Evolutionary conservation across 2,888 invertebrate species (phyloP).

Genomic region (Drosophila dives): DNA sequence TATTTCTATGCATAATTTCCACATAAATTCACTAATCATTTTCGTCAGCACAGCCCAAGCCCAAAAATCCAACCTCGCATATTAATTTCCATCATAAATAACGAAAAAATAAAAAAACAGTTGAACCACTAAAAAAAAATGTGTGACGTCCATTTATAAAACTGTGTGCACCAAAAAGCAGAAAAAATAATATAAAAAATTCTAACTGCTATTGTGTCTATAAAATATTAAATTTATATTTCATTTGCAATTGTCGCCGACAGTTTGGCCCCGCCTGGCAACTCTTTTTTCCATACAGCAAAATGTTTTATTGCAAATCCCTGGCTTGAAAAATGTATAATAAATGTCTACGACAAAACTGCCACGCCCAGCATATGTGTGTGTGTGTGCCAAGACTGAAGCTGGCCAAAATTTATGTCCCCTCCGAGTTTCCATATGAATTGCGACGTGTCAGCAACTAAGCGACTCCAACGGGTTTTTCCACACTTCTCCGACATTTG

Average conservation of each 20-base stretch:
- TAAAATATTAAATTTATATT: slow-evolving; percentile 80
- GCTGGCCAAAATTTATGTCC: slow-evolving; percentile 64
- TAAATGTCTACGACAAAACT: slow-evolving; percentile 65
- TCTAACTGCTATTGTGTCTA: slow-evolving; percentile 54
- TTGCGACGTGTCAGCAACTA: slow-evolving; percentile 70
- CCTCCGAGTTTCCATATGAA: slow-evolving; percentile 59
- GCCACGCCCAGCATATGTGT: slow-evolving; percentile 52
- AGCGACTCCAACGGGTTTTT: slow-evolving; percentile 42
- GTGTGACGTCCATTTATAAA: slow-evolving; percentile 55
- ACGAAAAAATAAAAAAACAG: slow-evolving; percentile 38
- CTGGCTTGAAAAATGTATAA: slow-evolving; percentile 62
- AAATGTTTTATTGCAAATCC: slow-evolving; percentile 9
- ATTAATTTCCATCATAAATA: slow-evolving; percentile 76
- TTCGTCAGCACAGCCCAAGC: slow-evolving; percentile 54
- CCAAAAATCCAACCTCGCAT: slow-evolving; percentile 63
- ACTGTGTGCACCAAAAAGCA: slow-evolving; percentile 20
- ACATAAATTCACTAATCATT: slow-evolving; percentile 77
- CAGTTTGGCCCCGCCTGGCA: slow-evolving; percentile 51
- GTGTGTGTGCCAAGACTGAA: slow-evolving; percentile 16
- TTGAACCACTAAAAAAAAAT: slow-evolving; percentile 25
- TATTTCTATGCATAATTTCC: slow-evolving; percentile 70
- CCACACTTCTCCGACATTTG: slow-evolving; percentile 27
- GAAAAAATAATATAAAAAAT: slow-evolving; percentile 10
- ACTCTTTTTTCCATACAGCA: slow-evolving; percentile 18
- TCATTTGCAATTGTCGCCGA: slow-evolving; percentile 78